Percentiles rank a stretch among this genome's conserved stretches.
These are phyloP conservation scores for Tyrannus savana DNA, from an alignment of 2,113 vertebrate genomes.

Conservation along the genomic window DNA sequence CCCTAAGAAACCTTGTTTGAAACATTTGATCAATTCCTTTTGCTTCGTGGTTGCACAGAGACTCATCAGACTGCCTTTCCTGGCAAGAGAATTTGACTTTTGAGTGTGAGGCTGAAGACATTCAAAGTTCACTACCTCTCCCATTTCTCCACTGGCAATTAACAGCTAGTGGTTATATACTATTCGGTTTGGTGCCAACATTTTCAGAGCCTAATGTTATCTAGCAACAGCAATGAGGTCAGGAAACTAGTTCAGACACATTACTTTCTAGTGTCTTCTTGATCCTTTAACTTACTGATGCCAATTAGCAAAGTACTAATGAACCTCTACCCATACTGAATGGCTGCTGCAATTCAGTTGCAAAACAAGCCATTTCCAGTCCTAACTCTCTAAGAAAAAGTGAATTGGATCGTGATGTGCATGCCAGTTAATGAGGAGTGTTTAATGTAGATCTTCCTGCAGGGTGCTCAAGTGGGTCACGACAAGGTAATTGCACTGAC, in stretches of 20 bases:
- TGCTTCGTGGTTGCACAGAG: not conserved
- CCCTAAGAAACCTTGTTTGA: constrained; percentile 15
- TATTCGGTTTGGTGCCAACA: constrained; percentile 24
- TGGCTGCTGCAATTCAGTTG: constrained; percentile 20
- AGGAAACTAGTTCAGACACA: constrained; percentile 55
- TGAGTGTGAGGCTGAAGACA: constrained; percentile 23
- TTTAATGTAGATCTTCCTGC: constrained; percentile 16
- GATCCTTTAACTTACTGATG: not conserved
- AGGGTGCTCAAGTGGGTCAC: not conserved
- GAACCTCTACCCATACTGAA: constrained; percentile 47
- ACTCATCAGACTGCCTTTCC: not conserved
- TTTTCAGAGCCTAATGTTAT: constrained; percentile 38
- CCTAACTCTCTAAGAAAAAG: constrained; percentile 29
- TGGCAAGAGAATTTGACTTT: not conserved
- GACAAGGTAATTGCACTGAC: not conserved
- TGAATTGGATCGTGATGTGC: not conserved
- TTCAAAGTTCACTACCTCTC: constrained; percentile 7
- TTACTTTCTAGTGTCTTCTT: constrained; percentile 55
- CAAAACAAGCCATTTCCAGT: constrained; percentile 5
- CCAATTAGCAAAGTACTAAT: constrained; percentile 59
- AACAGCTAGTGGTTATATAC: constrained; percentile 31
- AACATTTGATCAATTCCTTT: constrained; percentile 32
- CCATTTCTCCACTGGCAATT: constrained; percentile 41
- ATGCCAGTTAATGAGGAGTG: not conserved
- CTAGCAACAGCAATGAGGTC: constrained; percentile 61